These are phyloP conservation scores for Tangara arthus DNA, from an alignment of 2,797 vertebrate species.

Conservation along the genomic window DNA sequence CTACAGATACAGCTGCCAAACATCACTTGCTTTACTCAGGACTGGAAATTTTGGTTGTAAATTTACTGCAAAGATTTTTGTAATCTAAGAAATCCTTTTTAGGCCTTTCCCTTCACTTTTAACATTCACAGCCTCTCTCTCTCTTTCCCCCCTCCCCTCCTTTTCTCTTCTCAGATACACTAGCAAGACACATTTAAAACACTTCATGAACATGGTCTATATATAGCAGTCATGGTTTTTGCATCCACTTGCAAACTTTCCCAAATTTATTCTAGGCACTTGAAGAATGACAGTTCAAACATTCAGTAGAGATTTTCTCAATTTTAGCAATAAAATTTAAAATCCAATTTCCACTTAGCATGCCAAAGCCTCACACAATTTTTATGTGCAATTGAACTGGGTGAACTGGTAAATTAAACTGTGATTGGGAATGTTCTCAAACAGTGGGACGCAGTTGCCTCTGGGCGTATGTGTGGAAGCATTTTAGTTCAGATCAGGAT, in stretches of 20 bases:
- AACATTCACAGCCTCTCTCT: not conserved
- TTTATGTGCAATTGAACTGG: constrained; percentile 18
- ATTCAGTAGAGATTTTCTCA: constrained; percentile 8
- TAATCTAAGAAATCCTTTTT: not conserved
- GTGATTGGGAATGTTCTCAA: not conserved
- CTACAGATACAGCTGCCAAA: constrained; percentile 47
- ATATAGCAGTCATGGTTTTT: not conserved
- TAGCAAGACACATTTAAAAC: not conserved
- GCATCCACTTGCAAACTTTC: not conserved
- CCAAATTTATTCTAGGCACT: constrained; percentile 25
- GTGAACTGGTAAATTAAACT: constrained; percentile 33
- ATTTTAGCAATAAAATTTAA: constrained; percentile 37
- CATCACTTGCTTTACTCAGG: not conserved
- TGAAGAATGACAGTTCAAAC: constrained; percentile 24
- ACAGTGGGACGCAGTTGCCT: not conserved
- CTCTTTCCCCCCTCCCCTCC: too few relatives aligned
- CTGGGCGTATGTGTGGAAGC: not conserved
- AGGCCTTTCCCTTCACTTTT: not conserved
- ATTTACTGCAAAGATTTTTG: not conserved
- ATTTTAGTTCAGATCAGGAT: constrained; percentile 7
- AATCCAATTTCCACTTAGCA: constrained; percentile 1
- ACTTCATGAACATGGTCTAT: not conserved
- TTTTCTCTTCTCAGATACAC: not conserved
- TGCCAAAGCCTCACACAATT: not conserved
- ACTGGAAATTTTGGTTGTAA: constrained; percentile 27